Conservation (phyloP, 2,888 invertebrate genomes). For the Sthenelais limicola region DNA sequence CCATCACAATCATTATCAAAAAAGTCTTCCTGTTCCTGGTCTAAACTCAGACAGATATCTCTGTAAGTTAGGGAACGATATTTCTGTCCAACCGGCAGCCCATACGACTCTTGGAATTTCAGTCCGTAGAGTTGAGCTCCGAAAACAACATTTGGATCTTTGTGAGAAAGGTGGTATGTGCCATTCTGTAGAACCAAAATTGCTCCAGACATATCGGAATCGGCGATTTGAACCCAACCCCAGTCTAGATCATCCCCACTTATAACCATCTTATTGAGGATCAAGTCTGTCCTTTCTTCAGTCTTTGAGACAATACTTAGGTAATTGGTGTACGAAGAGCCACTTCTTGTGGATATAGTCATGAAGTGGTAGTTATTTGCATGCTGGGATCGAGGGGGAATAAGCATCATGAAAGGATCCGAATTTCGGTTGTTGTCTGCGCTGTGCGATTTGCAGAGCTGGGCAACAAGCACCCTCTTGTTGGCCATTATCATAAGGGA, state of each 20-base stretch:
- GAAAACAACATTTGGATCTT: conserved; percentile 54
- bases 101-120: conserved; percentile 58
- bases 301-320: conserved; percentile 39
- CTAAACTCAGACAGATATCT: neutral
- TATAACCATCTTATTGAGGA: conserved; percentile 34
- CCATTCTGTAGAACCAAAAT: conserved; percentile 40
- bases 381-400: conserved; percentile 57
- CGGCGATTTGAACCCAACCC: neutral
- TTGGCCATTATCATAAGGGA: conserved; percentile 46
- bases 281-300: conserved; percentile 11
- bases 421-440: conserved; percentile 54
- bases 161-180: conserved; percentile 55
- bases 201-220: neutral
- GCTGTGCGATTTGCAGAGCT: conserved; percentile 53
- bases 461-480: conserved; percentile 54
- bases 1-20: conserved; percentile 55
- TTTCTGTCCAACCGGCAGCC: conserved; percentile 54
- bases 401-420: conserved; percentile 60
- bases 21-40: conserved; percentile 40
- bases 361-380: conserved; percentile 55
- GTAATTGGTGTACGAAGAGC: conserved; percentile 44
- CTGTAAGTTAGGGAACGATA: conserved; percentile 6
- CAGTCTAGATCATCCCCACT: conserved; percentile 38
- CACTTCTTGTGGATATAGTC: conserved; percentile 50
- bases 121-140: conserved; percentile 58